Conservation (phyloP, 2,797 vertebrate species). For the Psittacula derbiana region DNA sequence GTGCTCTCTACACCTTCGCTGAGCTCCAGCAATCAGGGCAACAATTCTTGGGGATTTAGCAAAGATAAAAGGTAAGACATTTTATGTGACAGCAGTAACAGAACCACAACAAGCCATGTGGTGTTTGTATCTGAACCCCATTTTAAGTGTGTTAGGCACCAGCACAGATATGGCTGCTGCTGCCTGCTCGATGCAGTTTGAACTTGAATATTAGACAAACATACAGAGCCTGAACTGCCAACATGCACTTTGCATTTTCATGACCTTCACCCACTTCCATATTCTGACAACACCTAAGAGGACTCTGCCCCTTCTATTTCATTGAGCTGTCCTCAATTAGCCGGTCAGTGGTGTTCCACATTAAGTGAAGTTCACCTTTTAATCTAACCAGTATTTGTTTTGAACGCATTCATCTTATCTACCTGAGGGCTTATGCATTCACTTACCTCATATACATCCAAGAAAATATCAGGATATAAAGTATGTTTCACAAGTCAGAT, state of each 20-base stretch:
- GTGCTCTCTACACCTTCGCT: not conserved
- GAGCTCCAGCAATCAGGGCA: not conserved
- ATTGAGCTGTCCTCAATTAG: not conserved
- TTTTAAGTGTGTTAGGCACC: not conserved
- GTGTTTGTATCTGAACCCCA: not conserved
- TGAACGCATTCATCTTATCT: not conserved
- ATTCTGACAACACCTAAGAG: not conserved
- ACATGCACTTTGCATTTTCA: not conserved
- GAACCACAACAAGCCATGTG: rapidly evolving
- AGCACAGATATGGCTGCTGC: not conserved
- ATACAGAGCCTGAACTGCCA: not conserved
- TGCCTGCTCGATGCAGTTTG: not conserved
- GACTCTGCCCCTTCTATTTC: not conserved
- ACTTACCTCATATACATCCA: not conserved
- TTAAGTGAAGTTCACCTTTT: not conserved
- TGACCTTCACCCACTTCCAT: not conserved
- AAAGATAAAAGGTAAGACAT: not conserved
- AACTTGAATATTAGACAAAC: not conserved
- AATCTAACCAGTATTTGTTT: not conserved
- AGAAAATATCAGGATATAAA: not conserved
- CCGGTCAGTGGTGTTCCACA: not conserved
- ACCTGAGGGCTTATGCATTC: not conserved
- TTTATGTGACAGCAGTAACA: not conserved
- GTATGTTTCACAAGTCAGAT: not conserved
- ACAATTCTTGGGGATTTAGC: not conserved